A percentile compares a stretch with the other conserved stretches of the same genome.
phyloP scores from a whole-genome alignment of 2,113 vertebrate species.

The Seriola aureovittata region DNA sequence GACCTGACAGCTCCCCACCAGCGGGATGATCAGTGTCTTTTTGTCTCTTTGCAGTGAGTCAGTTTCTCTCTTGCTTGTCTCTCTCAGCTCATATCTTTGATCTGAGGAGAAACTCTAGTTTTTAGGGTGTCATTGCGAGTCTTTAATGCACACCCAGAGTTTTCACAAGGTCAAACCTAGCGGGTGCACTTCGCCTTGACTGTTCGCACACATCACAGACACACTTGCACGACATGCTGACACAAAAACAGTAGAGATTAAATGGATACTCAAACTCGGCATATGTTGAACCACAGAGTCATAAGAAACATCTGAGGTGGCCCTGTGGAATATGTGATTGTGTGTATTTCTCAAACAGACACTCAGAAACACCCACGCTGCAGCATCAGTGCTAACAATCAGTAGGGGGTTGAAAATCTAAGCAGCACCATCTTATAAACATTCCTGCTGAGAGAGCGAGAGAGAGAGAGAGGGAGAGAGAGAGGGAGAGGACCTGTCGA shows the following conservation, averaged over 20 bases:
- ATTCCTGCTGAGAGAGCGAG: slow-evolving; percentile 23
- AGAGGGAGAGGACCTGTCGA: slow-evolving; percentile 4
- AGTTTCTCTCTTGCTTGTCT: slow-evolving; percentile 13
- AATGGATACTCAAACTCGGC: slow-evolving; percentile 47
- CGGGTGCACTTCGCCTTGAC: slow-evolving; percentile 43
- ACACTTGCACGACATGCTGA: background rate
- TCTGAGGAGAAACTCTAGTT: slow-evolving; percentile 29
- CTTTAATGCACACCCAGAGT: slow-evolving; percentile 36
- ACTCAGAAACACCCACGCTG: slow-evolving; percentile 14
- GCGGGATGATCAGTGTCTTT: slow-evolving; percentile 18
- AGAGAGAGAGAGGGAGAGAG: slow-evolving; percentile 17
- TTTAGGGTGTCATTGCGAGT: slow-evolving; percentile 40
- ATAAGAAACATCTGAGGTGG: slow-evolving; percentile 18
- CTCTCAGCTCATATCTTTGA: slow-evolving; percentile 49
- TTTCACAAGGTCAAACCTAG: slow-evolving; percentile 67
- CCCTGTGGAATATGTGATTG: slow-evolving; percentile 33
- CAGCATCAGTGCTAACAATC: slow-evolving; percentile 52
- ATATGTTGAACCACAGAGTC: slow-evolving; percentile 49
- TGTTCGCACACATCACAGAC: slow-evolving; percentile 39
- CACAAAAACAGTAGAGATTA: slow-evolving; percentile 38
- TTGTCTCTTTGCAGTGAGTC: slow-evolving; percentile 21
- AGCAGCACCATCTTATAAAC: slow-evolving; percentile 45
- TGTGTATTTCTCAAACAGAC: slow-evolving; percentile 40
- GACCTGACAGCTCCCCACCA: slow-evolving; percentile 22
- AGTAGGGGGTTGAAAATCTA: slow-evolving; percentile 43